These are phyloP conservation scores for Carabus problematicus DNA, from an alignment of 2,888 invertebrate species.

Conservation along the genomic window DNA sequence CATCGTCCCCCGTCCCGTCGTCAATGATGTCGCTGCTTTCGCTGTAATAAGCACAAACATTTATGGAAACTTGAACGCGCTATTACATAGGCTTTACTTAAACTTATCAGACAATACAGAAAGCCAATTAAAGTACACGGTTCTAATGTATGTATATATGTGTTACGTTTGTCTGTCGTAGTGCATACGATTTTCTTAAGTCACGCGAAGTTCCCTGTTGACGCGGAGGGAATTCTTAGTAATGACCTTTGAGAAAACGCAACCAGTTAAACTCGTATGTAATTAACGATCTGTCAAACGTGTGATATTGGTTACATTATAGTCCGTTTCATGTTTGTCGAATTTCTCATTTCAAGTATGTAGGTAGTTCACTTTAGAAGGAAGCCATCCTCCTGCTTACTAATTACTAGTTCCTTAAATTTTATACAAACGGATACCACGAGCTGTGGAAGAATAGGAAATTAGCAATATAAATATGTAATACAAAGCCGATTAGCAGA, in stretches of 20 bases:
- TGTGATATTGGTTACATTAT: too few species aligned
- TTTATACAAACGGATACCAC: too few species aligned
- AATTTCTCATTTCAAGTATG: too few species aligned
- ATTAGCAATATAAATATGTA: too few species aligned
- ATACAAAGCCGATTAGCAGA: too few species aligned
- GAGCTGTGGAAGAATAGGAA: too few species aligned
- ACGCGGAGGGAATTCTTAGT: conserved; percentile 39
- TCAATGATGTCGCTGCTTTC: conserved; percentile 67
- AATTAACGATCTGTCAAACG: conserved; percentile 17
- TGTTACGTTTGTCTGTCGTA: background rate
- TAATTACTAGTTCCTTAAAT: too few species aligned
- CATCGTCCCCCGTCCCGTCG: conserved; percentile 74
- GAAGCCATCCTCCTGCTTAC: too few species aligned
- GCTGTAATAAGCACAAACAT: conserved; percentile 55
- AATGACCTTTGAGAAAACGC: conserved; percentile 32
- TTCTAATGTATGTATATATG: conserved; percentile 10
- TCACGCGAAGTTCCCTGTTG: background rate
- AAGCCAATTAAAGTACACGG: conserved; percentile 22
- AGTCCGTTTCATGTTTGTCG: too few species aligned
- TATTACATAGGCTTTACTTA: conserved; percentile 36
- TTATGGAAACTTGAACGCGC: conserved; percentile 20
- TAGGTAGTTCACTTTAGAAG: too few species aligned
- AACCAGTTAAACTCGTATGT: conserved; percentile 6
- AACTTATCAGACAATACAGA: conserved; percentile 25
- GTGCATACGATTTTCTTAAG: conserved; percentile 3